phyloP scores from a whole-genome alignment of 2,888 invertebrate species.

The Eupithecia centaureata region DNA sequence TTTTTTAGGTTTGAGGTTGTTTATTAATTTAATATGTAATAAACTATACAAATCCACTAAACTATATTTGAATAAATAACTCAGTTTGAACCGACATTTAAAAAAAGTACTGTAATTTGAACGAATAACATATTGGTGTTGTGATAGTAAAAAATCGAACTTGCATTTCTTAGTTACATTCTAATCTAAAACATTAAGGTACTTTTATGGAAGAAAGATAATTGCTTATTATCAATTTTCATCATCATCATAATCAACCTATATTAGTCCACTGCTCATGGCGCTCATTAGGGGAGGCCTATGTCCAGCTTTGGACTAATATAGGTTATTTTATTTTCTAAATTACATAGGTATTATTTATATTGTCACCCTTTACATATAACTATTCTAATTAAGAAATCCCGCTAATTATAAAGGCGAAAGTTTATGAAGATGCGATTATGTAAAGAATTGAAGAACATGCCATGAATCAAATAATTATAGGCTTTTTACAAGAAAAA shows the following conservation, averaged over 20 bases:
- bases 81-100: not conserved
- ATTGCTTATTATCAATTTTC: no score
- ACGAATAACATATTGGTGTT: not conserved
- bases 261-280: no score
- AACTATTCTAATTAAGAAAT: not conserved
- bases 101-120: no score
- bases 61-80: not conserved
- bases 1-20: not conserved
- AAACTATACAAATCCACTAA: not conserved
- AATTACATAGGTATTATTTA: not conserved
- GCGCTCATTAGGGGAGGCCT: no score
- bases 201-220: not conserved
- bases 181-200: not conserved
- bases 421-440: not conserved
- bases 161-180: not conserved
- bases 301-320: no score
- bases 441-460: no score
- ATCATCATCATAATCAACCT: no score
- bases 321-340: not conserved
- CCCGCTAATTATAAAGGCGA: not conserved
- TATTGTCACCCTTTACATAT: not conserved
- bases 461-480: no score
- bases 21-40: not conserved
- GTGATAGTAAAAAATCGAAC: not conserved
- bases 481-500: no score